Conservation (phyloP, 2,113 vertebrate genomes). For the Fulica atra region DNA sequence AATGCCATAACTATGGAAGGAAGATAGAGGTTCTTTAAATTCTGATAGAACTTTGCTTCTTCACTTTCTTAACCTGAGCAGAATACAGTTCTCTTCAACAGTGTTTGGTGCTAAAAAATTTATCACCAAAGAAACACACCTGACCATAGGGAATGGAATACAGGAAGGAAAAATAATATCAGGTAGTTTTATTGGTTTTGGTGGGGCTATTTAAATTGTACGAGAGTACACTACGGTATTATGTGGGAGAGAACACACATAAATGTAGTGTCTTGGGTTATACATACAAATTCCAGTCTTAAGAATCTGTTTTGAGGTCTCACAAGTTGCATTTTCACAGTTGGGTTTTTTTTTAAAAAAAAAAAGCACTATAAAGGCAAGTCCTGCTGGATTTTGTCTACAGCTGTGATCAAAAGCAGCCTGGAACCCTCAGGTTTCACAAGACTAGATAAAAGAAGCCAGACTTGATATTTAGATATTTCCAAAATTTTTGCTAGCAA, state of each 20-base stretch:
- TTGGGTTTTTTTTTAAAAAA: background rate
- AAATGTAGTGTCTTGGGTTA: background rate
- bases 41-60: background rate
- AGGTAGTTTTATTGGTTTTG: background rate
- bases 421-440: background rate
- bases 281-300: background rate
- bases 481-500: background rate
- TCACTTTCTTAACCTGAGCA: background rate
- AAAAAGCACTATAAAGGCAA: background rate
- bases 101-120: background rate
- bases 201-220: background rate
- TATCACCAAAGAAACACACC: background rate
- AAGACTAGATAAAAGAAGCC: background rate
- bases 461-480: background rate
- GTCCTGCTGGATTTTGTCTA: background rate
- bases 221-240: background rate
- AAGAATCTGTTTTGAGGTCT: background rate
- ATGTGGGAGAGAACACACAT: background rate
- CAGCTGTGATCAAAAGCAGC: background rate
- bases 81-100: background rate
- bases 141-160: background rate
- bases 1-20: background rate
- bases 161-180: background rate
- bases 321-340: background rate
- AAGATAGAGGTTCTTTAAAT: background rate